phyloP scores from a whole-genome alignment of 2,888 invertebrate genomes.

The Lasioglossum villosulum region DNA sequence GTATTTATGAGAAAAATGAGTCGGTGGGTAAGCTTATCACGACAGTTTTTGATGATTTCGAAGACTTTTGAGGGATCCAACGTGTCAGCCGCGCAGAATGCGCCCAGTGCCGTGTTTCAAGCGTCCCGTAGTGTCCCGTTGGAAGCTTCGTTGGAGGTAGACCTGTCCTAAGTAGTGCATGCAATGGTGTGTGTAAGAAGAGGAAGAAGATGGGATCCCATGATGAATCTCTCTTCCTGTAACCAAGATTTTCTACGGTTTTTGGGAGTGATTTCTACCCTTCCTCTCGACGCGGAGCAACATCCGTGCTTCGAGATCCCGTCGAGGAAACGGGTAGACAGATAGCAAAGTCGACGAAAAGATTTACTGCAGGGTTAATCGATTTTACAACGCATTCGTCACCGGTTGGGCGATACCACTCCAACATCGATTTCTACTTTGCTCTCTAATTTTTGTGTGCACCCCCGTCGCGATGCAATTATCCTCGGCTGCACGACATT shows the following conservation, averaged over 20 bases:
- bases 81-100: not conserved
- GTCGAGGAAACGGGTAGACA: not conserved
- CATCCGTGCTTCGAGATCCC: not conserved
- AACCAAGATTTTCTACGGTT: not conserved
- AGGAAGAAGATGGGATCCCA: not conserved
- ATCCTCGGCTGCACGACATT: not conserved
- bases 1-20: not conserved
- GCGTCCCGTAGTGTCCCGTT: conserved; percentile 48
- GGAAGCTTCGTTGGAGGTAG: conserved; percentile 56
- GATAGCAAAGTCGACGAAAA: not conserved
- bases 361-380: not conserved
- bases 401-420: not conserved
- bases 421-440: not conserved
- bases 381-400: not conserved
- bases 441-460: not conserved
- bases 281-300: not conserved
- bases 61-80: not conserved
- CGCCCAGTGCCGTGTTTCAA: not conserved
- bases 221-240: not conserved
- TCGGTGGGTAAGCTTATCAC: not conserved
- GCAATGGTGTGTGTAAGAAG: conserved; percentile 33
- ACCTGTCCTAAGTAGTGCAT: conserved; percentile 57
- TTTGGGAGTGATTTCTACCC: not conserved
- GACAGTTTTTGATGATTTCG: not conserved
- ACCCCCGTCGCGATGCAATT: not conserved